phyloP scores from a whole-genome alignment of 1,140 invertebrate species.

The Hycleus phaleratus region DNA sequence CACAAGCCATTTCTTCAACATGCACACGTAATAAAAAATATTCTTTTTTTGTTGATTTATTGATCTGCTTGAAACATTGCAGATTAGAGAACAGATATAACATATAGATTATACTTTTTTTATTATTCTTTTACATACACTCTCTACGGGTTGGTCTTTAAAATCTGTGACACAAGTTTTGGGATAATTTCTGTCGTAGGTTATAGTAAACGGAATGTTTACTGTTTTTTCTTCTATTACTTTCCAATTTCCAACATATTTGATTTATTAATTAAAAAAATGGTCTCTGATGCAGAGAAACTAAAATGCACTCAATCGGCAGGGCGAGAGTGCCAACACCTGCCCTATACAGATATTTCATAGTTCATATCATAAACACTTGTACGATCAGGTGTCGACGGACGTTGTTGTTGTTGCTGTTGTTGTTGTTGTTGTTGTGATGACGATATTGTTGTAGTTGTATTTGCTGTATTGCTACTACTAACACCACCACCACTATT shows the following conservation, averaged over 20 bases:
- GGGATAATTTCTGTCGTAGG: background rate
- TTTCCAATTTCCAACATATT: no score
- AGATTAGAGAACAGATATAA: slow-evolving; percentile 31
- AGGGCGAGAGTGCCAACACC: slow-evolving; percentile 40
- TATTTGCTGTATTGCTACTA: no score
- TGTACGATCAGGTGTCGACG: slow-evolving; percentile 70
- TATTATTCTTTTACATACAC: slow-evolving; percentile 3
- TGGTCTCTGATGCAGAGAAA: slow-evolving; percentile 40
- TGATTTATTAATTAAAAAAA: no score
- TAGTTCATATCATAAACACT: slow-evolving; percentile 94
- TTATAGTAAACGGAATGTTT: slow-evolving; percentile 31
- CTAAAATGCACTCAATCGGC: slow-evolving; percentile 35
- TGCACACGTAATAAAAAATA: slow-evolving; percentile 20
- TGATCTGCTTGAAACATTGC: slow-evolving; percentile 20
- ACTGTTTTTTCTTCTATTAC: background rate
- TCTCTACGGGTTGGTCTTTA: slow-evolving; percentile 19
- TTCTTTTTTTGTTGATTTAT: background rate
- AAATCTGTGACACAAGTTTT: slow-evolving; percentile 7
- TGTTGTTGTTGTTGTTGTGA: slow-evolving; percentile 23
- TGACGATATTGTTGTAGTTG: no score
- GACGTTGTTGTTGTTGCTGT: slow-evolving; percentile 31
- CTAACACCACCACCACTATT: no score
- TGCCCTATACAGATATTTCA: slow-evolving; percentile 80
- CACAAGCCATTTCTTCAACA: slow-evolving; percentile 15
- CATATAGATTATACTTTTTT: slow-evolving; percentile 25